phyloP scores from a whole-genome alignment of 1,140 invertebrate genomes.

The Zaprionus capensis region DNA sequence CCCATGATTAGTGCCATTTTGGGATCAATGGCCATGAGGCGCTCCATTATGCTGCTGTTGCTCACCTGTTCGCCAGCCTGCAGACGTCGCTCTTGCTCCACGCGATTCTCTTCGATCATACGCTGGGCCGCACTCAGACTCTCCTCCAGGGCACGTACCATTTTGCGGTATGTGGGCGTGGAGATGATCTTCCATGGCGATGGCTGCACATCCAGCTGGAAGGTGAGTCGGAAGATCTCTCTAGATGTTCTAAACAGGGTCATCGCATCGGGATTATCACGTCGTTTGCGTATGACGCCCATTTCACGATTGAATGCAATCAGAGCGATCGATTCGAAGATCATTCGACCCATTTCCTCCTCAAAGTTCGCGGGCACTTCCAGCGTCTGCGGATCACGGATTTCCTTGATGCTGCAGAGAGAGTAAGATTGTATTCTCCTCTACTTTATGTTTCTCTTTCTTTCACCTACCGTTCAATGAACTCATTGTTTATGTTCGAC shows the following conservation, averaged over 20 bases:
- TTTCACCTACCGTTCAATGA: constrained; percentile 64
- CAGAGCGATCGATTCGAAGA: constrained; percentile 44
- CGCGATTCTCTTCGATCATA: constrained; percentile 46
- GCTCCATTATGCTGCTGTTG: constrained; percentile 86
- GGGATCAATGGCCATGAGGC: constrained; percentile 86
- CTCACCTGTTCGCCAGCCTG: constrained; percentile 33
- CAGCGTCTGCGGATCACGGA: constrained; percentile 51
- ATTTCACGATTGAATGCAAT: constrained; percentile 53
- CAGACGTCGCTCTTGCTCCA: constrained; percentile 34
- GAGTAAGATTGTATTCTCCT: background rate
- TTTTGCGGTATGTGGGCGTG: constrained; percentile 86
- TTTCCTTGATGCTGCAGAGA: constrained; percentile 53
- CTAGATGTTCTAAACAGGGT: constrained; percentile 18
- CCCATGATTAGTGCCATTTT: constrained; percentile 87
- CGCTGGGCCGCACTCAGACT: constrained; percentile 41
- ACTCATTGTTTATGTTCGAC: constrained; percentile 66
- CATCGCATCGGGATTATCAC: constrained; percentile 42
- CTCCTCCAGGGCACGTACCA: constrained; percentile 84
- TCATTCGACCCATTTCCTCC: constrained; percentile 40
- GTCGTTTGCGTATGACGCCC: constrained; percentile 46
- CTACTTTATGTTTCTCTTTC: background rate
- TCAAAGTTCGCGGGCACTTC: constrained; percentile 48
- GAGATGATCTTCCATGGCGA: constrained; percentile 87
- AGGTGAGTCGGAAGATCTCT: constrained; percentile 27
- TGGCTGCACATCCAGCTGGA: constrained; percentile 86